A percentile compares a stretch with the other conserved stretches of the same genome.
These are phyloP conservation scores for Gymnocypris eckloni DNA, from an alignment of 2,797 vertebrate species.

Conservation along the genomic window DNA sequence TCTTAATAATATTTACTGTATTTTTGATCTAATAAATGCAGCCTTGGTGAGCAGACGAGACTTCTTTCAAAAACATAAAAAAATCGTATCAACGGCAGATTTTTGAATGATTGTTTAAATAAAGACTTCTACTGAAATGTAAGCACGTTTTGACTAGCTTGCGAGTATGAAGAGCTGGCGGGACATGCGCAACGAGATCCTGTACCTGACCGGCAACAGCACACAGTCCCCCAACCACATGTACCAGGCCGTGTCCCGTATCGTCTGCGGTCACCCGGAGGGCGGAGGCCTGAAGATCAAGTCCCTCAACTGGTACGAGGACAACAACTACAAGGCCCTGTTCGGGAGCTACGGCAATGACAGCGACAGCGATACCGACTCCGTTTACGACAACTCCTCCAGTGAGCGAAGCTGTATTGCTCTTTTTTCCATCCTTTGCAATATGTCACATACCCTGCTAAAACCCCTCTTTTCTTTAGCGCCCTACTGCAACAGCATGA, in stretches of 20 bases:
- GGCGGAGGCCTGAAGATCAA: slow-evolving; percentile 95
- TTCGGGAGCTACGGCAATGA: slow-evolving; percentile 86
- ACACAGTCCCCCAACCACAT: slow-evolving; percentile 86
- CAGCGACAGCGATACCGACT: slow-evolving; percentile 82
- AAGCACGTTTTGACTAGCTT: slow-evolving; percentile 72
- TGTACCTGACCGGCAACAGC: slow-evolving; percentile 85
- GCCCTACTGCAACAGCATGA: slow-evolving; percentile 95
- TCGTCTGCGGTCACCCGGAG: slow-evolving; percentile 93
- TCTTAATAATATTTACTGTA: background rate
- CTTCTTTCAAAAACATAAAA: background rate
- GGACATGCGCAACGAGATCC: slow-evolving; percentile 91
- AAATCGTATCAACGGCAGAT: too few species aligned
- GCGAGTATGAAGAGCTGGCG: slow-evolving; percentile 91
- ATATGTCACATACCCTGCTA: background rate
- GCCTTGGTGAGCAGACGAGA: background rate
- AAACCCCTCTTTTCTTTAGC: slow-evolving; percentile 70
- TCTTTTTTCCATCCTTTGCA: background rate
- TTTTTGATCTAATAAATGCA: background rate
- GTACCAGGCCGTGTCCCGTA: slow-evolving; percentile 93
- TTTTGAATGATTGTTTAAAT: background rate
- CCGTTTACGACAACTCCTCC: slow-evolving; percentile 92
- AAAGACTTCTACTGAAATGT: background rate
- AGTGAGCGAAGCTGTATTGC: slow-evolving; percentile 78
- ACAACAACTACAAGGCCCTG: slow-evolving; percentile 96
- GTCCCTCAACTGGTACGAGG: slow-evolving; percentile 97